Percentiles rank a stretch among this genome's conserved stretches.
phyloP scores from a whole-genome alignment of 2,888 invertebrate species.

The Hypselothyrea guttata region DNA sequence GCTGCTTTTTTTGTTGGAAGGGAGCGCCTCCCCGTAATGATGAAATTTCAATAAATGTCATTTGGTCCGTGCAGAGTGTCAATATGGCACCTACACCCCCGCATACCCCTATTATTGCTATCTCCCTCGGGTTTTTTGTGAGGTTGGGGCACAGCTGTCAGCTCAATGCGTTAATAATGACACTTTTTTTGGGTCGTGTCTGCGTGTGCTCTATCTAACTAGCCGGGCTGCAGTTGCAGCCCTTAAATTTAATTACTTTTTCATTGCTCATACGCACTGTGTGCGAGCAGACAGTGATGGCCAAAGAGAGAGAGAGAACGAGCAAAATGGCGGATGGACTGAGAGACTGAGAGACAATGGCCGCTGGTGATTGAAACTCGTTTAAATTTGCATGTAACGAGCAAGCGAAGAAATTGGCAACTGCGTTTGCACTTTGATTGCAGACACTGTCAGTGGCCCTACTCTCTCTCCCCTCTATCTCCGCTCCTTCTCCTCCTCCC shows the following conservation, averaged over 20 bases:
- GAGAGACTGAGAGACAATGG: slow-evolving; percentile 38
- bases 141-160: slow-evolving; percentile 65
- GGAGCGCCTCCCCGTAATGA: slow-evolving; percentile 45
- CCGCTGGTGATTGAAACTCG: slow-evolving; percentile 74
- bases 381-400: slow-evolving; percentile 77
- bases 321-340: no score
- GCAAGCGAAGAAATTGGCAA: slow-evolving; percentile 65
- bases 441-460: slow-evolving; percentile 25
- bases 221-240: slow-evolving; percentile 44
- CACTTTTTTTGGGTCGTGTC: slow-evolving; percentile 55
- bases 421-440: slow-evolving; percentile 68
- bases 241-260: slow-evolving; percentile 81
- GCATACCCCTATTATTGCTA: background rate
- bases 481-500: background rate
- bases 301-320: background rate
- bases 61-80: slow-evolving; percentile 69
- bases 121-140: background rate
- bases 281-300: slow-evolving; percentile 8
- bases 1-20: slow-evolving; percentile 22
- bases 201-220: slow-evolving; percentile 40
- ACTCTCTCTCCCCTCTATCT: no score
- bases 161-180: slow-evolving; percentile 78
- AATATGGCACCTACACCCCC: slow-evolving; percentile 54
- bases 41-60: slow-evolving; percentile 75
- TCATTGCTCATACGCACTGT: slow-evolving; percentile 78